Conservation (phyloP, 1,140 invertebrate genomes). For the Acromyrmex heyeri region DNA sequence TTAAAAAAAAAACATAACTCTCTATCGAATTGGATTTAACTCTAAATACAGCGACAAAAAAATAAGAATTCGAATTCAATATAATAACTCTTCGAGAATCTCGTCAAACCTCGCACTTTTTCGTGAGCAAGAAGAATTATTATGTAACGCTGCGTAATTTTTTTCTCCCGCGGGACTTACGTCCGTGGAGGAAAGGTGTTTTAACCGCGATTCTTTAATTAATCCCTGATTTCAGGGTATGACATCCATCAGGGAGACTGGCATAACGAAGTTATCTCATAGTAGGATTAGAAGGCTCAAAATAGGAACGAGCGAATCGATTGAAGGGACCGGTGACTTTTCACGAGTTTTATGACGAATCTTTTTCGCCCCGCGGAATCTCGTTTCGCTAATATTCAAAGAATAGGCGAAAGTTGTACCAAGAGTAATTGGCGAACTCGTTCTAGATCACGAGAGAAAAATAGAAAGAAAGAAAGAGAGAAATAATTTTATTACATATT, state of each 20-base stretch:
- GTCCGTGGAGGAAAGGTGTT: background rate
- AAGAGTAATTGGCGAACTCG: constrained; percentile 25
- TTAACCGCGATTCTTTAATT: constrained; percentile 44
- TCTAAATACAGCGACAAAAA: background rate
- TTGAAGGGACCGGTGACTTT: constrained; percentile 33
- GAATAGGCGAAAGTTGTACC: constrained; percentile 43
- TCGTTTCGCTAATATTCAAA: constrained; percentile 28
- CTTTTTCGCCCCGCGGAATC: constrained; percentile 13
- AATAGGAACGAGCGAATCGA: constrained; percentile 26
- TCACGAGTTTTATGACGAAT: constrained; percentile 43
- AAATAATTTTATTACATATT: constrained; percentile 55
- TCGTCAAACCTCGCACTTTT: constrained; percentile 9
- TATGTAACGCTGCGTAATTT: background rate
- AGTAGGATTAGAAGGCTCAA: constrained; percentile 21
- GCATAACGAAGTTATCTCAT: constrained; percentile 21
- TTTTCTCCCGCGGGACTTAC: background rate
- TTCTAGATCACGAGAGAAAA: constrained; percentile 37
- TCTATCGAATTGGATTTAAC: background rate
- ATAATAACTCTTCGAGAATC: constrained; percentile 29
- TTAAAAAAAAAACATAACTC: constrained; percentile 5
- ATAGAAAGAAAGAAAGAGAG: constrained; percentile 26
- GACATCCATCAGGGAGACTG: constrained; percentile 15
- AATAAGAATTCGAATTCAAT: constrained; percentile 9
- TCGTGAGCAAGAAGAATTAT: background rate
- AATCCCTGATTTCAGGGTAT: constrained; percentile 15